Percentiles rank a stretch among this genome's conserved stretches.
These are phyloP conservation scores for Danio tinwini DNA, from an alignment of 2,797 vertebrate genomes.

Conservation along the genomic window DNA sequence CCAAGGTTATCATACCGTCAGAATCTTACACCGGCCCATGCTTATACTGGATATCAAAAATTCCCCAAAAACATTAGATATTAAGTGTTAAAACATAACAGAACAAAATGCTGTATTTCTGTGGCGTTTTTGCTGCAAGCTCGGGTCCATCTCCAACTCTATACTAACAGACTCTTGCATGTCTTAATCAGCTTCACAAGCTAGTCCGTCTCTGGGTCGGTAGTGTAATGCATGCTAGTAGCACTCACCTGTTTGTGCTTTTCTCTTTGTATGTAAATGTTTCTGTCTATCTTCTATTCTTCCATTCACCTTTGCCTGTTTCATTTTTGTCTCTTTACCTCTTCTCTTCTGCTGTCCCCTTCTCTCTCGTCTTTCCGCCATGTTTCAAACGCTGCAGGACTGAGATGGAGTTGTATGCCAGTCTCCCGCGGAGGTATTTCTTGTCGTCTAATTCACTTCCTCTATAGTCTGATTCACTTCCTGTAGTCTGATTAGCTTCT, in stretches of 20 bases:
- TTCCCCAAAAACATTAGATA: no score
- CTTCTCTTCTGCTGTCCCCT: constrained; percentile 37
- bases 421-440: constrained; percentile 85
- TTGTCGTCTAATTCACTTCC: constrained; percentile 22
- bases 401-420: constrained; percentile 88
- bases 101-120: not conserved
- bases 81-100: not conserved
- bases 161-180: constrained; percentile 8
- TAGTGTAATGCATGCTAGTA: constrained; percentile 58
- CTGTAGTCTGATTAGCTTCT: constrained; percentile 35
- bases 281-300: constrained; percentile 58
- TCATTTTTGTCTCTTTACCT: constrained; percentile 38
- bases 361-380: constrained; percentile 48
- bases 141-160: not conserved
- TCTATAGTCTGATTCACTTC: constrained; percentile 56
- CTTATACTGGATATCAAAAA: no score
- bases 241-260: constrained; percentile 59
- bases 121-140: not conserved
- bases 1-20: no score
- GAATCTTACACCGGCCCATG: no score
- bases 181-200: constrained; percentile 6
- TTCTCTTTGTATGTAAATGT: constrained; percentile 55
- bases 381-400: constrained; percentile 79
- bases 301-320: constrained; percentile 36
- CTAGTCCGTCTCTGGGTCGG: constrained; percentile 46